phyloP scores from a whole-genome alignment of 2,888 invertebrate species.

The Troglohyphantes excavatus region DNA sequence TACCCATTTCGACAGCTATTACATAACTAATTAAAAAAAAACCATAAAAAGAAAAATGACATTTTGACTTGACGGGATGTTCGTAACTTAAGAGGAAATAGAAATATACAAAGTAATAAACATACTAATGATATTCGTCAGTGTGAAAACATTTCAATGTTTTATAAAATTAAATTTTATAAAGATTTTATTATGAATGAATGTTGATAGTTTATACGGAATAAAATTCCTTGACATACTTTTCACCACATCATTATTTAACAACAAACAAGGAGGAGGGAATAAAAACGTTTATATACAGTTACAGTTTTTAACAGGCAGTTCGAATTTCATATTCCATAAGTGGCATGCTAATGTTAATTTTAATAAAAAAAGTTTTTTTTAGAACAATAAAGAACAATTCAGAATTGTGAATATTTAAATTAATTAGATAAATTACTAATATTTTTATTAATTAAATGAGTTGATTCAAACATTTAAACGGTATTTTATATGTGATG shows the following conservation, averaged over 20 bases:
- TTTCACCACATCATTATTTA: conserved; percentile 51
- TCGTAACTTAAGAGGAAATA: neutral
- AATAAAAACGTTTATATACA: conserved; percentile 2
- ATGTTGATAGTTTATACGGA: neutral
- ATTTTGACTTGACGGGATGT: neutral
- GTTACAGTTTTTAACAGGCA: conserved; percentile 6
- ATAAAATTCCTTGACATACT: conserved; percentile 36
- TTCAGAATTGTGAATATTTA: too few relatives aligned
- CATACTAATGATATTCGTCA: neutral
- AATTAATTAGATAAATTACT: too few relatives aligned
- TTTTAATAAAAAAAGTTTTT: too few relatives aligned
- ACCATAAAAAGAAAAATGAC: neutral
- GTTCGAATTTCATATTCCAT: neutral
- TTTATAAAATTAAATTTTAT: neutral
- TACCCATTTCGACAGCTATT: neutral
- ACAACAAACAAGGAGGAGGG: conserved; percentile 51
- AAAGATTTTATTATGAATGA: neutral
- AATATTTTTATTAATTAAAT: too few relatives aligned
- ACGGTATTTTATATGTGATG: too few relatives aligned
- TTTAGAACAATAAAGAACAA: too few relatives aligned
- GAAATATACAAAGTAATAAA: neutral
- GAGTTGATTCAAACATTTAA: too few relatives aligned
- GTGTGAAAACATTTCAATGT: neutral
- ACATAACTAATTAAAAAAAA: neutral
- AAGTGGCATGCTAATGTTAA: too few relatives aligned